Base-by-base conservation (phyloP, 2,797 vertebrate genomes). In the Naso thynnoides region DNA sequence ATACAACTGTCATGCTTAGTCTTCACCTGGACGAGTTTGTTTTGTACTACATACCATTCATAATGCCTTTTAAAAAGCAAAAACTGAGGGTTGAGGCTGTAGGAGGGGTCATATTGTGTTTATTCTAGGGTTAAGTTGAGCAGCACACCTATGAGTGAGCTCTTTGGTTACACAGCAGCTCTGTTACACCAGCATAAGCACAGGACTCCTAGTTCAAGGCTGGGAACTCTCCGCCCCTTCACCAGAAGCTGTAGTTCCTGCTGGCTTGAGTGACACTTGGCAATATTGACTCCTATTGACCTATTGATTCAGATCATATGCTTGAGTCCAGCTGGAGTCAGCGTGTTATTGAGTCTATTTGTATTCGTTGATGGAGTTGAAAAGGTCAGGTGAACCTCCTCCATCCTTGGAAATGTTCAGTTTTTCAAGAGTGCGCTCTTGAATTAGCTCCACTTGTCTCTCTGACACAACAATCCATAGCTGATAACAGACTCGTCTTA, bases 241-340 rank as follows among this genome's bases (percentile, higher is more conserved):
- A 36, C 54, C 79, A 71, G 65, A 80, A 83, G 16, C 61, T 41
- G 8, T 7, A 10, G 41, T 47, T 45, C 70, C 76, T 18, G 73
- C 69, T 63, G 75, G 48, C 45, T 48, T 73, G 75, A 86, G 52
- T 73, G 79, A 70, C 81, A 80, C 50, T 56, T 8, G 14, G 24
- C 36, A 70, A 73, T 86, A 80, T 86, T 88, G 71, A 42, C 82
- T 62, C 66, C n/a, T 21, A 1, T 59, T 81, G 70, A 85, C 84
- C 82, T 81, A 44, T 80, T 82, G 83, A 87, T 82, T 79, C 55
- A 10, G 58, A 59, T 83, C 70, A 18, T 47, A 29, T 58, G 53
- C 8, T 23, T 5, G 16, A 53, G 73, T 79, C 53, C 67, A 67
- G 73, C 61, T 66, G 56, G 48, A 69, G 64, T 48, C 50, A 7